Evolutionary conservation across 1,140 invertebrate species (phyloP), one percentile per base, ranked within the genome.

Genomic region (Calosoma granatense): DNA sequence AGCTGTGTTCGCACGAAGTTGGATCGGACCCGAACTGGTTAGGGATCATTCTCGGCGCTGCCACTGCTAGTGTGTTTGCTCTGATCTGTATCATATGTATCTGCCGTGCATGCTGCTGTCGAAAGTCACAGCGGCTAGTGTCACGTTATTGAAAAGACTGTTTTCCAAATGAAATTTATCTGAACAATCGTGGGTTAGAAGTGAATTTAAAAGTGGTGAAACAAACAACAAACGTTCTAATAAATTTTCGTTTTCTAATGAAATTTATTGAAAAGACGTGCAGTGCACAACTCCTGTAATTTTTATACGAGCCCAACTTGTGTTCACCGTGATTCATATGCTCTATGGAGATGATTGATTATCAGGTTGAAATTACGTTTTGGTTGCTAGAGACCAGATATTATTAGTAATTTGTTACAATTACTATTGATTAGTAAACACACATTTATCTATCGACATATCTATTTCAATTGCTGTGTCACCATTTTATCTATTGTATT

Each of bases 1-100:
- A 85, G 60, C 70, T 86, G 14, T 87, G 85, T 64, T 72, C 72
- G 54, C 63, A 55, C 26, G 72, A 67, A 20, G 68, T 73, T 54
- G 65, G 71, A 36, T 69, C 71, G 14, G 75, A 75, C 53, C 72
- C 75, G 51, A 81, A 81, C 62, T 74, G 79, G 70, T 59, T 77
- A 17, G 9, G 9, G 3, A 47, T 47, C 9, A 47, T 47, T 4
- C 15, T 47, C 9, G 41, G 9, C 4, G 41, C 41, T 12, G 41
- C 41, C 9, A 47, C 41, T 47, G 41, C 41, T 11, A 47, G 41
- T 17, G 17, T 47, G 3, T 47, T 47, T 4, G 41, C 41, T 12
- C 9, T 47, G 3, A 47, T 47, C 6, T 47, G 41, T 17, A 47
- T 47, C 4, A 9, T 47, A 47, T 47, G 41, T 17, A 47, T 47